Evolutionary conservation across 2,113 vertebrate genomes (phyloP), one percentile per base, ranked within the genome.

Genomic region (Clinocottus analis): DNA sequence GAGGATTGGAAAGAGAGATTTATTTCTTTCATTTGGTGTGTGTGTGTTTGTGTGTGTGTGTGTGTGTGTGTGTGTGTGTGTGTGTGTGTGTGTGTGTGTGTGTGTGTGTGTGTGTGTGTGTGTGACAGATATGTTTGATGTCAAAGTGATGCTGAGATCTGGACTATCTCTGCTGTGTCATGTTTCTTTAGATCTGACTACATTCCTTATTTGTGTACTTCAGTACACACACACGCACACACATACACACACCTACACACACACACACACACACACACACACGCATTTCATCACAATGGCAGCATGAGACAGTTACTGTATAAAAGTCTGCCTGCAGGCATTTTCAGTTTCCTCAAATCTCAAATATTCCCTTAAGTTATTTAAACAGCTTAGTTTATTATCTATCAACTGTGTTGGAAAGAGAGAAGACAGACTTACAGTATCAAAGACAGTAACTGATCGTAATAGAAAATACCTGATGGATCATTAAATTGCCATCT

Each of bases 311-410:
- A 63, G 12, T 66, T 75, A 49, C n/a, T 41, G 7, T 63, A 10
- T 35, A 14, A 67, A 27, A 39, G 10, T 43, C 3, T 2, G 62
- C 41, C 35, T 63, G 55, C 43, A 67, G 72, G 39, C 33, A 7
- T 66, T 56, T 65, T 61, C 5, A 33, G 4, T 67, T 72, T 81
- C 43, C 6, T 33, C 47, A 61, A 29, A 65, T 75, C 78, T 77
- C 45, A 75, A 72, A 75, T 84, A 68, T 74, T 80, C 51, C 31
- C 81, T 80, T 82, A 23, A 60, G 1, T 41, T 37, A 43, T 81
- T 87, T 63, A 62, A 84, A 79, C 21, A 7, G 64, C 43, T 68
- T 3, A 51, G 19, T 82, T 35, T 63, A 58, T 75, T 64, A 72
- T 67, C 80, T 51, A 87, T 78, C 41, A 27, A 13, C 59, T 72